Percentiles rank a stretch among this genome's conserved stretches.
phyloP scores from a whole-genome alignment of 2,113 vertebrate species.

The Turdus rufiventris region DNA sequence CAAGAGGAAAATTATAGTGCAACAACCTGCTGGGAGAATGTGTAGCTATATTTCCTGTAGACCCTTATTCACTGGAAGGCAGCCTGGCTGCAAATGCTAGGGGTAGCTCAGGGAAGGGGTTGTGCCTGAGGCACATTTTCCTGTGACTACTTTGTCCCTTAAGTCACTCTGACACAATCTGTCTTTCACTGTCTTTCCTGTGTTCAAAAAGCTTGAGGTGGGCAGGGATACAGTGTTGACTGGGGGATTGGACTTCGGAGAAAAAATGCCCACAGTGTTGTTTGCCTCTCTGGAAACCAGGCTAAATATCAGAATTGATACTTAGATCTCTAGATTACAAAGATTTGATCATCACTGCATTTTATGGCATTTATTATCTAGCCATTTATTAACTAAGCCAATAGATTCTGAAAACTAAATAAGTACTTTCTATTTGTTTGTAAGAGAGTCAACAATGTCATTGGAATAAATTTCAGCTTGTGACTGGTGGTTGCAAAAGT shows the following conservation, averaged over 20 bases:
- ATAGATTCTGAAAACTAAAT: neutral
- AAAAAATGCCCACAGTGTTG: neutral
- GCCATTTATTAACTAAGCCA: constrained; percentile 7
- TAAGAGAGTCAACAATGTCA: neutral
- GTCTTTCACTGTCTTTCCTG: neutral
- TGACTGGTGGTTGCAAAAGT: neutral
- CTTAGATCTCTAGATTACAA: neutral
- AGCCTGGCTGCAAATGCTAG: neutral
- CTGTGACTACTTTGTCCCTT: neutral
- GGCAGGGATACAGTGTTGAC: neutral
- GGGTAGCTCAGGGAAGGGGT: neutral
- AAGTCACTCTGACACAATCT: neutral
- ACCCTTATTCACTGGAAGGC: neutral
- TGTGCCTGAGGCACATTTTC: neutral
- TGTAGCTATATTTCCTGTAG: neutral
- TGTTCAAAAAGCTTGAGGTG: neutral
- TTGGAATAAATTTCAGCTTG: neutral
- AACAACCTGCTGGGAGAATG: neutral
- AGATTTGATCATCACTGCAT: neutral
- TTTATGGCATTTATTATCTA: neutral
- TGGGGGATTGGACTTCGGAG: neutral
- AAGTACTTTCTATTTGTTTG: neutral
- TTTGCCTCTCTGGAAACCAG: neutral
- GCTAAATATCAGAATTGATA: neutral
- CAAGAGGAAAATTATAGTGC: neutral